A percentile compares a stretch with the other conserved stretches of the same genome.
phyloP scores from a whole-genome alignment of 2,797 vertebrate genomes.

The Margarornis squamiger region DNA sequence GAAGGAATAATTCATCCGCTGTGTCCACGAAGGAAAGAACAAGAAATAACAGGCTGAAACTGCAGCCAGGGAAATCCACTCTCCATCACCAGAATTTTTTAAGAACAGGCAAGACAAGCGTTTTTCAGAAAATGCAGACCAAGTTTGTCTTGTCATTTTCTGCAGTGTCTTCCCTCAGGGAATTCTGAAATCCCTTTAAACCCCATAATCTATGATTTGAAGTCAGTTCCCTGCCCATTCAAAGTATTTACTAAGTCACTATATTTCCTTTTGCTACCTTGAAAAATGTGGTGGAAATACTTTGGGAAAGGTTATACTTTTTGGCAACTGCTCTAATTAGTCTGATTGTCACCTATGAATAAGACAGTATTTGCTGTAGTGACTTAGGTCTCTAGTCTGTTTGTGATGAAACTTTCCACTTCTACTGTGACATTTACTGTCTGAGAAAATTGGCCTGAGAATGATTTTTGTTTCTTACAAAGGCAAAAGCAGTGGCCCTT shows the following conservation, averaged over 20 bases:
- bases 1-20: neutral
- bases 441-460: neutral
- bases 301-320: conserved; percentile 1
- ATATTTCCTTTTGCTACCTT: conserved; percentile 15
- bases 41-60: neutral
- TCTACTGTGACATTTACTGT: neutral
- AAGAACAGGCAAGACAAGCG: neutral
- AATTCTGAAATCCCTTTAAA: conserved; percentile 15
- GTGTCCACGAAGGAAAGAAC: neutral
- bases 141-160: neutral
- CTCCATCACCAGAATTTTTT: neutral
- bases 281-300: neutral
- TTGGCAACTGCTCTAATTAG: conserved; percentile 30
- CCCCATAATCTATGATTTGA: neutral
- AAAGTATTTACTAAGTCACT: conserved; percentile 10
- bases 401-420: neutral
- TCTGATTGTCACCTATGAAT: neutral
- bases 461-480: neutral
- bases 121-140: conserved; percentile 12
- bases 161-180: neutral
- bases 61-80: neutral
- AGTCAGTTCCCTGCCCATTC: neutral
- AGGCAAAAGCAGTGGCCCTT: neutral
- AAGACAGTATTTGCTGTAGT: neutral
- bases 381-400: neutral